phyloP scores from a whole-genome alignment of 2,113 vertebrate species.

The Canis aureus region DNA sequence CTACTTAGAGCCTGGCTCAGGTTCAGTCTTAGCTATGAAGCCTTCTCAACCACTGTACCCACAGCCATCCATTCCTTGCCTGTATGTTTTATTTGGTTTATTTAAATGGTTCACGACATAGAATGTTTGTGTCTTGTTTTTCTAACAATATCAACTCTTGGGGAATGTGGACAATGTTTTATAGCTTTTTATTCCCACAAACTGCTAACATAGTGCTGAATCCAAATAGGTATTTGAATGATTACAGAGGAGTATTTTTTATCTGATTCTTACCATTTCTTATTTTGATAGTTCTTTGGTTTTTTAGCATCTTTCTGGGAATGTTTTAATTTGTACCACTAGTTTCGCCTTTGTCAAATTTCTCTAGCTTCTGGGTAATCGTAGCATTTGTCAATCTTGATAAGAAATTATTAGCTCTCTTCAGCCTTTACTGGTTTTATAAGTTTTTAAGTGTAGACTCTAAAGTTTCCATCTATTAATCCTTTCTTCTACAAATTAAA shows the following conservation, averaged over 20 bases:
- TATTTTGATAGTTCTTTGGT: conserved; percentile 37
- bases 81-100: neutral
- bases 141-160: neutral
- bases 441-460: conserved; percentile 5
- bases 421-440: neutral
- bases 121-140: neutral
- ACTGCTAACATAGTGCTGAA: conserved; percentile 5
- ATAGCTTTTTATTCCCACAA: neutral
- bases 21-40: neutral
- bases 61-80: neutral
- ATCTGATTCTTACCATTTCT: conserved; percentile 8
- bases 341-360: neutral
- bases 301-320: neutral
- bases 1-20: neutral
- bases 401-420: conserved; percentile 30
- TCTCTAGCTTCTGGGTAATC: conserved; percentile 26
- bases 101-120: neutral
- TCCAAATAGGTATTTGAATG: neutral
- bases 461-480: neutral
- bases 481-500: conserved; percentile 49
- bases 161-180: neutral
- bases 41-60: neutral
- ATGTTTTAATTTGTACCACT: conserved; percentile 15
- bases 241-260: neutral
- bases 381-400: neutral